Base-by-base conservation (phyloP, 2,797 vertebrate genomes). In the Otus scops region DNA sequence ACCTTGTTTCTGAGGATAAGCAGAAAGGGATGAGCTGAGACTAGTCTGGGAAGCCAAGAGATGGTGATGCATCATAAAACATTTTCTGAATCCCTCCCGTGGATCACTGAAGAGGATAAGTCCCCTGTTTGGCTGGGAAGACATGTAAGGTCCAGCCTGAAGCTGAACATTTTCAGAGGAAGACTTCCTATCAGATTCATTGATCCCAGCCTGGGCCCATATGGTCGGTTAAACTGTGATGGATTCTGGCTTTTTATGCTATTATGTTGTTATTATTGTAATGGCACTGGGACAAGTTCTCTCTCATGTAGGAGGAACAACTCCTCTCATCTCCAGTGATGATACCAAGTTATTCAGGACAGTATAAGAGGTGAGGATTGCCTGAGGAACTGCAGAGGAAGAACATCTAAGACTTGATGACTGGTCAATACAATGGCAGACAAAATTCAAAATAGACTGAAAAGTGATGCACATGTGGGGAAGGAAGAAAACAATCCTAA, bases 401-500 rank as follows among this genome's bases (percentile, higher is more conserved):
- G 23, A 70, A 45, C 21, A 24, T 41, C 23, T 59, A 77, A 63
- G 19, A 5, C 30, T 32, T 7, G 2, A 13, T 54, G 47, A 80
- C 32, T 36, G 45, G 27, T 30, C 47, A 88, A n/a, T 48, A 47
- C 27, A 27, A 6, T 5, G 7, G 32, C 39, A 60, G 34, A 64
- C 9, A 85, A 85, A 89, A 56, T 20, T 70, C n/a, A 27, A 18
- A 21, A 18, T 3, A 63, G 63, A 45, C 16, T 53, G 7, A 2
- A 3, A 75, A 74, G 11, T 47, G 36, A 34, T 3, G 3, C 39
- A 30, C 1, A 1, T 6, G 9, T 12, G 34, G 7, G n/a, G 41
- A 43, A 43, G 41, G 41, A 43, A 67, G 57, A 71, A 63, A 63
- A 69, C 7, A 80, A 22, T 9, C 6, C 21, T 38, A 24, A 63